Evolutionary conservation across 2,113 vertebrate genomes (phyloP).

Genomic region (Xiphias gladius): DNA sequence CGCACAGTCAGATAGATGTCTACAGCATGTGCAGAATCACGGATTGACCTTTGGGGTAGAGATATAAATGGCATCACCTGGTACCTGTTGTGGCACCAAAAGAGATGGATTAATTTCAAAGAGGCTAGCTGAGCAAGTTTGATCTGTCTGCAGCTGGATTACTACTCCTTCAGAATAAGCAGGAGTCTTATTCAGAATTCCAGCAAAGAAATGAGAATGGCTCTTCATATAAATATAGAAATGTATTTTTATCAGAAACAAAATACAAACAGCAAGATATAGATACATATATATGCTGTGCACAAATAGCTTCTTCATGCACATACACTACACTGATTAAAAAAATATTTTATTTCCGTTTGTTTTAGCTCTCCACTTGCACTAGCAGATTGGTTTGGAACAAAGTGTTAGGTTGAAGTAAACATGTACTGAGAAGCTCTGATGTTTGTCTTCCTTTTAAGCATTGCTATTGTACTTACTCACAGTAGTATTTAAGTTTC

Average conservation of each 20-base stretch:
- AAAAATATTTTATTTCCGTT: neutral
- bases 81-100: conserved; percentile 68
- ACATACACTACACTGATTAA: neutral
- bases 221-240: no score
- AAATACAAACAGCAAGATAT: neutral
- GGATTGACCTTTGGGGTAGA: conserved; percentile 68
- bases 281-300: neutral
- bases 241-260: neutral
- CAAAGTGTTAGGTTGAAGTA: conserved; percentile 37
- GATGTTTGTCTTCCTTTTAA: conserved; percentile 15
- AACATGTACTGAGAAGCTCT: conserved; percentile 17
- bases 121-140: conserved; percentile 36
- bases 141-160: conserved; percentile 31
- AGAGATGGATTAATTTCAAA: conserved; percentile 65
- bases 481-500: neutral
- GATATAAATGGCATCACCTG: conserved; percentile 68
- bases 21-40: conserved; percentile 63
- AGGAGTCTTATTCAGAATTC: neutral
- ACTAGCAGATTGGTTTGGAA: neutral
- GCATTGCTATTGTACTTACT: neutral
- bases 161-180: neutral
- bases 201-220: neutral
- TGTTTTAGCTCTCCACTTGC: neutral
- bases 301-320: neutral
- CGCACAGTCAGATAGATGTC: conserved; percentile 58